Evolutionary conservation across 2,113 vertebrate genomes (phyloP).

Genomic region (Chloebia gouldiae): DNA sequence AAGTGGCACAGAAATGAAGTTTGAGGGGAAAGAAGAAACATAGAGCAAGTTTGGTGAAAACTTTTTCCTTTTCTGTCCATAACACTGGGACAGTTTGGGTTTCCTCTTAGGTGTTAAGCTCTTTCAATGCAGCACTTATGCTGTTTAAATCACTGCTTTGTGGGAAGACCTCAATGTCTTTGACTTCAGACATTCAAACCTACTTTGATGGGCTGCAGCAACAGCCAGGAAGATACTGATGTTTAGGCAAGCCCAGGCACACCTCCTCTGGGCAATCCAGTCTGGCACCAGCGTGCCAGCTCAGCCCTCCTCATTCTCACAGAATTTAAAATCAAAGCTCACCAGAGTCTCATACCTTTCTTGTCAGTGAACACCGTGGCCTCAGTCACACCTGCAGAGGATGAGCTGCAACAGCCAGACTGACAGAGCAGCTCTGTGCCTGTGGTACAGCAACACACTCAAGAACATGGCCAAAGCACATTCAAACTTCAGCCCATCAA

Average conservation of each 20-base stretch:
- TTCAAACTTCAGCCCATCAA: background rate
- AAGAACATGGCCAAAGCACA: background rate
- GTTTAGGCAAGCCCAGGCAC: background rate
- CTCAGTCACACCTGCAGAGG: rapidly evolving
- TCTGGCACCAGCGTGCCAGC: background rate
- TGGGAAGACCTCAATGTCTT: background rate
- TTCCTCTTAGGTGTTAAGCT: background rate
- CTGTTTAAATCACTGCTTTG: background rate
- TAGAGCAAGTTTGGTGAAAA: background rate
- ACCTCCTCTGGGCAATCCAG: background rate
- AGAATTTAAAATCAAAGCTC: background rate
- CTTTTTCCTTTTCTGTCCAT: background rate
- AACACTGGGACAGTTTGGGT: background rate
- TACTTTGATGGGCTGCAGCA: background rate
- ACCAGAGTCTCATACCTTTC: rapidly evolving
- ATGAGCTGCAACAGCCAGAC: background rate
- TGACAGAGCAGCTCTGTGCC: background rate
- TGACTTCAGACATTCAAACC: background rate
- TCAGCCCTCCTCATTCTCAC: background rate
- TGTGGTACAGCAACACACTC: no score
- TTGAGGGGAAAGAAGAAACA: background rate
- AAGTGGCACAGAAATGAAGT: background rate
- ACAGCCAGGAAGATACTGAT: background rate
- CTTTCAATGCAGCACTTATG: background rate
- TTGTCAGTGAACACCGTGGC: background rate